Conservation (phyloP, 2,888 invertebrate species). For the Pristionchus entomophagus region DNA sequence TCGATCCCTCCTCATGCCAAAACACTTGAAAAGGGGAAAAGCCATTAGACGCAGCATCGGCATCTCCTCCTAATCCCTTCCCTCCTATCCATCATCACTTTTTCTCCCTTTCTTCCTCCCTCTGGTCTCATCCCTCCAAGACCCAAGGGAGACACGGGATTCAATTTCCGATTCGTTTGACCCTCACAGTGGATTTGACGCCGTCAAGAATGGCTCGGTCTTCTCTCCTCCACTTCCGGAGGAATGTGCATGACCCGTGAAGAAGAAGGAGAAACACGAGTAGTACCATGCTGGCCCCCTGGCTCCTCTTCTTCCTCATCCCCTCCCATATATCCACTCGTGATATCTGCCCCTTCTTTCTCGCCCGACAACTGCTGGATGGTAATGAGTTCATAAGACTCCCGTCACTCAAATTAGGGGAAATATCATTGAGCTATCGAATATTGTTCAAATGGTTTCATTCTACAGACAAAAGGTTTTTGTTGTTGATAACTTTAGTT, state of each 20-base stretch:
- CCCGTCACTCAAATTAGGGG: too few species aligned
- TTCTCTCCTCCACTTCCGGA: constrained; percentile 36
- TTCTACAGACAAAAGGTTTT: too few species aligned
- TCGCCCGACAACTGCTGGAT: not conserved
- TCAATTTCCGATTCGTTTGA: constrained; percentile 10
- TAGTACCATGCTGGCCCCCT: not conserved
- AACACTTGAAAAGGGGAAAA: constrained; percentile 7
- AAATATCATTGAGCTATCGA: not conserved
- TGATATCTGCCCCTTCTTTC: constrained; percentile 9
- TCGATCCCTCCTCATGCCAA: not conserved
- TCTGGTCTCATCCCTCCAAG: constrained; percentile 1
- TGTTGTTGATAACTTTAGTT: too few species aligned
- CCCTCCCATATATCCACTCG: not conserved
- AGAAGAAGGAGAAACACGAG: not conserved
- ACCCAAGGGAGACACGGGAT: not conserved
- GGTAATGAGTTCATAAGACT: too few species aligned
- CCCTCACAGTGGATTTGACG: not conserved
- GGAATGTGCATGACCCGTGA: constrained; percentile 18
- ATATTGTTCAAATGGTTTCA: too few species aligned
- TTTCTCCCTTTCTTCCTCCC: constrained; percentile 24
- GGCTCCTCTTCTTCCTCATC: not conserved
- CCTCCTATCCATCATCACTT: constrained; percentile 37
- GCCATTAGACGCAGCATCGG: not conserved
- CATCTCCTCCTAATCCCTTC: constrained; percentile 36
- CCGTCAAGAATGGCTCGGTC: constrained; percentile 31